phyloP scores from a whole-genome alignment of 2,113 vertebrate species.

The Mormyrus lacerda region DNA sequence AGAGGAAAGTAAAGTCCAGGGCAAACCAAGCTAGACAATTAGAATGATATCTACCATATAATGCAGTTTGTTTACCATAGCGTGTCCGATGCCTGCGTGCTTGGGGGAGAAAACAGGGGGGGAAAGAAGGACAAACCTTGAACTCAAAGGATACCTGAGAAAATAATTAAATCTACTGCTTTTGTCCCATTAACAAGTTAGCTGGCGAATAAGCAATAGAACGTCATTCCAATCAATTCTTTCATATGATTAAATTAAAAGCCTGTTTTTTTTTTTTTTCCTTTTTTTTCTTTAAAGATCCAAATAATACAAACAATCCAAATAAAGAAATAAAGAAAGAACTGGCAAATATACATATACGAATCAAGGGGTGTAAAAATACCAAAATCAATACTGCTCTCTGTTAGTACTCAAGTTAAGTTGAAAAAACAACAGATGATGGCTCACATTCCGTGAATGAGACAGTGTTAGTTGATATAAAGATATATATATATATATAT shows the following conservation, averaged over 20 bases:
- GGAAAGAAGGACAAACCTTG: conserved; percentile 61
- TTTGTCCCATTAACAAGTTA: conserved; percentile 18
- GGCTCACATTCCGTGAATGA: conserved; percentile 58
- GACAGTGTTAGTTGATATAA: conserved; percentile 58
- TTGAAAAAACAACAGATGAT: conserved; percentile 35
- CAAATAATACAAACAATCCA: conserved; percentile 32
- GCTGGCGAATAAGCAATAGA: conserved; percentile 24
- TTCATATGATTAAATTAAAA: conserved; percentile 12
- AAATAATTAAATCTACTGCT: conserved; percentile 43
- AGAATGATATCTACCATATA: conserved; percentile 78
- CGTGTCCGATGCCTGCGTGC: conserved; percentile 77
- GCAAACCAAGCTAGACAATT: conserved; percentile 62
- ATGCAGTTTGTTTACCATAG: conserved; percentile 81
- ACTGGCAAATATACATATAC: conserved; percentile 33
- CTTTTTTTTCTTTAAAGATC: conserved; percentile 22
- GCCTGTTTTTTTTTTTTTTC: conserved; percentile 23
- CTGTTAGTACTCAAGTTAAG: conserved; percentile 23
- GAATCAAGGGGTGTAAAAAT: conserved; percentile 40
- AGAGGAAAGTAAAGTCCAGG: conserved; percentile 31
- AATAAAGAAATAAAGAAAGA: conserved; percentile 50
- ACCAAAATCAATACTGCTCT: conserved; percentile 24
- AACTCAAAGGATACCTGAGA: conserved; percentile 40
- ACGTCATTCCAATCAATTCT: conserved; percentile 32
- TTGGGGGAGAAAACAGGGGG: conserved; percentile 40
- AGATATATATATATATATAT: conserved; percentile 11